These are phyloP conservation scores for Parapristionchus giblindavisi DNA, from an alignment of 2,888 invertebrate genomes.

Conservation along the genomic window DNA sequence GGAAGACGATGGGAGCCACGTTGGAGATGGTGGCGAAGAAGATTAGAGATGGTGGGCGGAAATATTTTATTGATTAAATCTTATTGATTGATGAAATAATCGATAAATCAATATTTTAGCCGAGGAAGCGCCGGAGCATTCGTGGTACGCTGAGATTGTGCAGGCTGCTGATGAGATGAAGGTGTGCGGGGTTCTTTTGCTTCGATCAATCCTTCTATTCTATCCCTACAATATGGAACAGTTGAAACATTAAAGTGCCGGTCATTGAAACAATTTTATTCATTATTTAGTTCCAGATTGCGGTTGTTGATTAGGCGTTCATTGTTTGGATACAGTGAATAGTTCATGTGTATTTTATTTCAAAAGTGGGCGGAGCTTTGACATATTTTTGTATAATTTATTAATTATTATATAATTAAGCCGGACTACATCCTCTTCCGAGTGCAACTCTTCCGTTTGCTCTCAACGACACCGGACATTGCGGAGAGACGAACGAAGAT, in stretches of 20 bases:
- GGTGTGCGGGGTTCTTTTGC: neutral
- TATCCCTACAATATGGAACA: neutral
- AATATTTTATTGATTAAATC: neutral
- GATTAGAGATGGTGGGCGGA: conserved; percentile 7
- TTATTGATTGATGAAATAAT: conserved; percentile 1
- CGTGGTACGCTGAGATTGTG: conserved; percentile 10
- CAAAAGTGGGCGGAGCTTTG: neutral
- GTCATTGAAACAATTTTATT: too few species aligned
- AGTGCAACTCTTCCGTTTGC: conserved; percentile 82
- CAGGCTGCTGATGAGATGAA: conserved; percentile 16
- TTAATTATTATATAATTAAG: neutral
- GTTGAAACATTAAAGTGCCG: neutral
- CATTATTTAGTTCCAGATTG: too few species aligned
- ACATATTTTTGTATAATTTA: neutral
- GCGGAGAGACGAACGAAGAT: conserved; percentile 85
- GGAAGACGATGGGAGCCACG: conserved; percentile 67
- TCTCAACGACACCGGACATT: conserved; percentile 80
- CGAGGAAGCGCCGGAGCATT: neutral
- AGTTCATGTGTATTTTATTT: neutral
- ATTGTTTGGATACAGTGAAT: too few species aligned
- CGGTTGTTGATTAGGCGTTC: too few species aligned
- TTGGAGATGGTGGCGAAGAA: conserved; percentile 71
- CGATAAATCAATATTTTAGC: neutral
- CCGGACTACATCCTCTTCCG: conserved; percentile 82
- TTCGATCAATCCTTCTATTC: neutral